Base-by-base conservation (phyloP, 2,113 vertebrate genomes). In the Dendropsophus ebraccatus region DNA sequence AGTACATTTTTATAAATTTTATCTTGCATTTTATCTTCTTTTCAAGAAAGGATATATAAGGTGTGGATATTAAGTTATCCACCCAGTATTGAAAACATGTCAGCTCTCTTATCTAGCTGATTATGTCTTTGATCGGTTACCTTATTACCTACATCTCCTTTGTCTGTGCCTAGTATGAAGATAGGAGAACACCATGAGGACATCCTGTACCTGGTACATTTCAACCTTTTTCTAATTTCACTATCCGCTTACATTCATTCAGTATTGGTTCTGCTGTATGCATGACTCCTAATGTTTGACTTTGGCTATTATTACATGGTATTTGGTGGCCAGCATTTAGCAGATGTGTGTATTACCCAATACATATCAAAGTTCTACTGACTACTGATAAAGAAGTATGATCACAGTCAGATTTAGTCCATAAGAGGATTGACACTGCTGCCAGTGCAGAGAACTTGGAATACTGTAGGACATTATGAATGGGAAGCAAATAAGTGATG, bases 311-410 rank as follows among this genome's bases (percentile, higher is more conserved):
- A 49, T 47, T 4, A 47, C 45, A 4, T 47, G 10, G n/a, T n/a
- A n/a, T 28, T 45, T 50, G 62, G 12, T 69, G 45, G 80, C 41
- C 58, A 82, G 45, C n/a, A 30, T 49, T 81, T 69, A 21, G 25
- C 60, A 30, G 37, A 67, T 62, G 80, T 69, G 60, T 69, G 69
- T 69, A 50, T 23, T 25, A 50, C 60, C 62, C 62, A 69, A 69
- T 9, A 82, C 45, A 67, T 69, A 69, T 82, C 62, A 67, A 12
- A 65, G 60, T 52, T 49, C 60, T 25, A 47, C 60, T 82, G 69
- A 50, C n/a, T n/a, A 69, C 35, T 16, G 41, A 41, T 69, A 82
- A 69, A 50, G 80, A 16, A 82, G 35, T 82, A 65, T n/a, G 41
- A 65, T 65, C 80, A 82, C 45, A 32, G 62, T 45, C 58, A 30